Evolutionary conservation across 92 coral and sea anemone species (phyloP).

Genomic region (Actinernus sp.): DNA sequence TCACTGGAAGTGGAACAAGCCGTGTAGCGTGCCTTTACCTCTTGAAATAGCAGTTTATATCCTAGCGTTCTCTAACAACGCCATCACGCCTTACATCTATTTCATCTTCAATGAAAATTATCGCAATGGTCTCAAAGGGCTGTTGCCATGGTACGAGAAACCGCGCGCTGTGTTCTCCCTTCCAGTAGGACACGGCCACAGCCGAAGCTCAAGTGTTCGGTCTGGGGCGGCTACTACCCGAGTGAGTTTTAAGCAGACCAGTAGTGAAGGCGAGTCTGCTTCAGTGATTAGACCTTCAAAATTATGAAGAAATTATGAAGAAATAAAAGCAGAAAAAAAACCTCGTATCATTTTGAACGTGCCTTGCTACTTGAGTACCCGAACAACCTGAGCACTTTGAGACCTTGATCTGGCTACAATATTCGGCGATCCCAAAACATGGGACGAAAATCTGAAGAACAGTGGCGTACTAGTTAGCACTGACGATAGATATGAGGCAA

Average conservation of each 20-base stretch:
- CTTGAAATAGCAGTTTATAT: neutral
- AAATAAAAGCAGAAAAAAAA: too few species aligned
- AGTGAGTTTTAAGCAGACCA: conserved; percentile 16
- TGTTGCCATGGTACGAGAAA: conserved; percentile 40
- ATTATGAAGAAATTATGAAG: too few species aligned
- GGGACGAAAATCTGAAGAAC: too few species aligned
- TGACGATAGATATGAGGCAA: too few species aligned
- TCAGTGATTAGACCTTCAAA: too few species aligned
- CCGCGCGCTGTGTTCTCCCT: conserved; percentile 1
- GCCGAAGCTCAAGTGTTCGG: conserved; percentile 37
- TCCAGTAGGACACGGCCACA: conserved; percentile 34
- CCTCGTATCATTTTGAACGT: too few species aligned
- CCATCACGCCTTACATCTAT: conserved; percentile 39
- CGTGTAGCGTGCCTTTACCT: neutral
- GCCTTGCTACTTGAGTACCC: too few species aligned
- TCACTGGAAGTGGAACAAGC: conserved; percentile 18
- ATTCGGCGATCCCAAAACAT: too few species aligned
- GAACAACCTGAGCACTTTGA: too few species aligned
- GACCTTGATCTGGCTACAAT: too few species aligned
- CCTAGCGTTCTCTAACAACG: conserved; percentile 26
- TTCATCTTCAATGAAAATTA: conserved; percentile 44
- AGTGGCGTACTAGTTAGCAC: too few species aligned
- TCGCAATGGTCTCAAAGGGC: conserved; percentile 27
- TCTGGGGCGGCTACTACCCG: conserved; percentile 16
- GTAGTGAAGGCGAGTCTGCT: too few species aligned